phyloP scores from a whole-genome alignment of 2,888 invertebrate genomes.

The Eristalis pertinax region DNA sequence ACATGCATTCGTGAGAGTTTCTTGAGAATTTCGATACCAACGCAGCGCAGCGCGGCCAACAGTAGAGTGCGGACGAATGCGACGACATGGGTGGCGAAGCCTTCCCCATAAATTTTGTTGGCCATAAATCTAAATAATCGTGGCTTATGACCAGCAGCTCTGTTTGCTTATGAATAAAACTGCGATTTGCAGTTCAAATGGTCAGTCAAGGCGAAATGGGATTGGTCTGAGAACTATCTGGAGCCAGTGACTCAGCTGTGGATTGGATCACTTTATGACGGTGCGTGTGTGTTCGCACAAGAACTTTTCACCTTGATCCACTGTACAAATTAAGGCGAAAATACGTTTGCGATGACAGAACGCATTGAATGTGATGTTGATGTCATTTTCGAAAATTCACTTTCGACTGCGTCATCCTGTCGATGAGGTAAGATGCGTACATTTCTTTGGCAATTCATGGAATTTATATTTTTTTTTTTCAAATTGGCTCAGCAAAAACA shows the following conservation, averaged over 20 bases:
- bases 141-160: not conserved
- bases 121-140: not conserved
- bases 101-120: not conserved
- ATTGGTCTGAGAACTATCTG: not conserved
- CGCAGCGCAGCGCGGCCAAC: not conserved
- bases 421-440: too few relatives aligned
- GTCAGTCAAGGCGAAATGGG: not conserved
- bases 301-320: not conserved
- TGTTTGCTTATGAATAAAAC: not conserved
- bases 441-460: too few relatives aligned
- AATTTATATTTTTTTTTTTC: too few relatives aligned
- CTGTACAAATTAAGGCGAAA: not conserved
- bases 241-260: not conserved
- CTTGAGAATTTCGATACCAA: not conserved
- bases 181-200: not conserved
- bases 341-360: not conserved
- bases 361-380: not conserved
- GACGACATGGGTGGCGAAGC: not conserved
- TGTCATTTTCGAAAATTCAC: not conserved
- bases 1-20: not conserved
- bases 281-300: not conserved
- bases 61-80: not conserved
- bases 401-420: too few relatives aligned
- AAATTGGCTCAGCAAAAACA: too few relatives aligned
- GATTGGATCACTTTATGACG: not conserved